These are phyloP conservation scores for Drosophila navojoa DNA, from an alignment of 1,140 invertebrate species.

Conservation along the genomic window DNA sequence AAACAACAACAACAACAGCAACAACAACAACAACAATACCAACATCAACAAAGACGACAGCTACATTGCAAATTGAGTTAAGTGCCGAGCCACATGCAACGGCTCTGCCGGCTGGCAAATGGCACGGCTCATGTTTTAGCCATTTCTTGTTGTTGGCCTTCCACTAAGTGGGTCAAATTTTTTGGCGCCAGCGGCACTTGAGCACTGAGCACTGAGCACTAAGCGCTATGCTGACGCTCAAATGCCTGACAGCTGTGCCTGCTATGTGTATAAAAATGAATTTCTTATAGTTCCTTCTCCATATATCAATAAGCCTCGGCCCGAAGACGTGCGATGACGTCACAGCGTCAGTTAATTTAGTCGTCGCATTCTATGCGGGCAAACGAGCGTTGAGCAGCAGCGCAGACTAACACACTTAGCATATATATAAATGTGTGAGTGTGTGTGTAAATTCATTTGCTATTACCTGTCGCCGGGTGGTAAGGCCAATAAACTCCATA, in stretches of 20 bases:
- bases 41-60: conserved; percentile 37
- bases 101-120: conserved; percentile 49
- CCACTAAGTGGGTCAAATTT: conserved; percentile 72
- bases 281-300: not conserved
- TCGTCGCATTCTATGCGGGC: conserved; percentile 34
- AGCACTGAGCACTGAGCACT: conserved; percentile 21
- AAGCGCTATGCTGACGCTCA: conserved; percentile 50
- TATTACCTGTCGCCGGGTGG: conserved; percentile 61
- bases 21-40: conserved; percentile 27
- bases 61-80: conserved; percentile 76
- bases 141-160: conserved; percentile 30
- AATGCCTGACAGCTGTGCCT: conserved; percentile 45
- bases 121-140: conserved; percentile 48
- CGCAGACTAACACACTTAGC: conserved; percentile 2
- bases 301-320: conserved; percentile 48
- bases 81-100: conserved; percentile 74
- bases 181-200: conserved; percentile 56
- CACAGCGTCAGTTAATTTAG: conserved; percentile 62
- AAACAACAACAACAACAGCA: conserved; percentile 19
- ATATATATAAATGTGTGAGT: not conserved
- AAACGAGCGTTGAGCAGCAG: conserved; percentile 51
- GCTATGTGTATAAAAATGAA: conserved; percentile 1
- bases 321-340: conserved; percentile 49
- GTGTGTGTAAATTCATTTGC: conserved; percentile 29
- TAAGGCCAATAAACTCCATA: conserved; percentile 42